A percentile compares a stretch with the other conserved stretches of the same genome.
Evolutionary conservation across 2,113 vertebrate genomes (phyloP).

Genomic region (Syngnathus scovelli): DNA sequence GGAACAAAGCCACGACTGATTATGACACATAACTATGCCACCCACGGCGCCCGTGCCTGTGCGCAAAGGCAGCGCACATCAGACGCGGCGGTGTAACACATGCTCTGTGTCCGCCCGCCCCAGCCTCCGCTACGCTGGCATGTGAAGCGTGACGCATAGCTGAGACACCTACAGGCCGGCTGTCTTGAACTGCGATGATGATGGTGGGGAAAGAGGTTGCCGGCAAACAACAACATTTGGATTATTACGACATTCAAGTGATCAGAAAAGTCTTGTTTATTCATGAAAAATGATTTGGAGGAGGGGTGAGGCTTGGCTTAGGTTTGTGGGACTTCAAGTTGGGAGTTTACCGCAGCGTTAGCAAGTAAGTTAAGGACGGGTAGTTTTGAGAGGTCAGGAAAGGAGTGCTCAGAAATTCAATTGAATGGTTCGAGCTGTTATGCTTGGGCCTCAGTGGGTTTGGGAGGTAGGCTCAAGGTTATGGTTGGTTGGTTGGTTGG

Average conservation of each 20-base stretch:
- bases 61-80: conserved; percentile 67
- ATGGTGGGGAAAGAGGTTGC: neutral
- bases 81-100: conserved; percentile 69
- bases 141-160: conserved; percentile 69
- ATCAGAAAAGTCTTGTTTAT: neutral
- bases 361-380: too few relatives aligned
- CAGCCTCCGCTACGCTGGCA: conserved; percentile 68
- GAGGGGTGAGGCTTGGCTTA: neutral
- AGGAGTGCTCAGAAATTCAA: too few relatives aligned
- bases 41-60: conserved; percentile 57
- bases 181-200: conserved; percentile 49
- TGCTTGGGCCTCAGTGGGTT: too few relatives aligned
- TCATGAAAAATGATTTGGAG: neutral
- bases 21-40: conserved; percentile 69
- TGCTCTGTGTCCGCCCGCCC: conserved; percentile 61
- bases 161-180: conserved; percentile 67
- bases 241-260: neutral
- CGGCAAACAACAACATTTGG: neutral
- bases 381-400: too few relatives aligned
- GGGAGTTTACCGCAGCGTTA: too few relatives aligned
- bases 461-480: too few relatives aligned
- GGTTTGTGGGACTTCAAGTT: neutral
- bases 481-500: too few relatives aligned
- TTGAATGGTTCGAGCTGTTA: too few relatives aligned
- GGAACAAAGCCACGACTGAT: conserved; percentile 60